phyloP scores from a whole-genome alignment of 2,113 vertebrate species.

The Scomber japonicus region DNA sequence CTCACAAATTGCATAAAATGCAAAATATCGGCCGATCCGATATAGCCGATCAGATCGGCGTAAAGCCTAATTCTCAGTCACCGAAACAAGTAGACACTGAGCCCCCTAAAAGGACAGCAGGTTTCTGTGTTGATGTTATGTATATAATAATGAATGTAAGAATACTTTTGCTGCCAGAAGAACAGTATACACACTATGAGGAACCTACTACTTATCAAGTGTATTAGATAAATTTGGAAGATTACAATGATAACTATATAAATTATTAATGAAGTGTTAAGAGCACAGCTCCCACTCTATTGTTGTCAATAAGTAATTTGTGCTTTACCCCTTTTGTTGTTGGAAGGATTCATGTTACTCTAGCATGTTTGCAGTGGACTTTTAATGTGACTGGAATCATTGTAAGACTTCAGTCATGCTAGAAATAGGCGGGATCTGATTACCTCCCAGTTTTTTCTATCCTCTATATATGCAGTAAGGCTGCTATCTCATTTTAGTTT shows the following conservation, averaged over 20 bases:
- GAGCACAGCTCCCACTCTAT: neutral
- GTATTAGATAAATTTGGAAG: neutral
- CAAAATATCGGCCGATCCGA: no score
- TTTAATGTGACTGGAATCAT: neutral
- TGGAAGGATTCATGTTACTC: neutral
- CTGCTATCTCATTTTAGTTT: constrained; percentile 58
- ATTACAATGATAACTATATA: neutral
- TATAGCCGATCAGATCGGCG: no score
- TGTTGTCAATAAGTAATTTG: constrained; percentile 3
- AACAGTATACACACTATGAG: neutral
- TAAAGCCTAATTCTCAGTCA: neutral
- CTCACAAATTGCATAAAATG: no score
- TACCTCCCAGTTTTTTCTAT: constrained; percentile 10
- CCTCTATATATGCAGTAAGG: constrained; percentile 12
- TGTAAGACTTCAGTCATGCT: neutral
- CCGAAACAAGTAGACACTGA: neutral
- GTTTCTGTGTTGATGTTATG: neutral
- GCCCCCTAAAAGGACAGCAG: neutral
- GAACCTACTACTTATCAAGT: neutral
- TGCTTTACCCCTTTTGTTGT: neutral
- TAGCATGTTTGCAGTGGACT: constrained; percentile 11
- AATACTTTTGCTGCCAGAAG: neutral
- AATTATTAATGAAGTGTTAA: neutral
- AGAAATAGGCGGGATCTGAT: constrained; percentile 18
- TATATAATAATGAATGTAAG: neutral